Percentiles rank a stretch among this genome's conserved stretches.
Evolutionary conservation across 2,797 vertebrate genomes (phyloP).

Genomic region (Macroramphosus scolopax): DNA sequence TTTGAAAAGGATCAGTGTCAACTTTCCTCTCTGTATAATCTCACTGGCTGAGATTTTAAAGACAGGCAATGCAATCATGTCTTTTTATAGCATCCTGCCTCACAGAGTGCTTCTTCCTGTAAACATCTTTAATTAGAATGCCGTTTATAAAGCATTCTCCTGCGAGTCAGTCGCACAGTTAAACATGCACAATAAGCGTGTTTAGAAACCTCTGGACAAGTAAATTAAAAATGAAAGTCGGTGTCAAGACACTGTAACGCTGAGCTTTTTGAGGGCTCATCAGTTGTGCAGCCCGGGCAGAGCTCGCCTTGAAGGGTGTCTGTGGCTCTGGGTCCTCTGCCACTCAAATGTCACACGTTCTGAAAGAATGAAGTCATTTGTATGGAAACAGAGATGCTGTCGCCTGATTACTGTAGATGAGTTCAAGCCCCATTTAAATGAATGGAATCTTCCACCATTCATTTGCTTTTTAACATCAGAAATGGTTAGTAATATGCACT

Average conservation of each 20-base stretch:
- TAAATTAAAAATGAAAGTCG: conserved; percentile 23
- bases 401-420: conserved; percentile 1
- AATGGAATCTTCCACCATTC: no score
- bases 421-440: no score
- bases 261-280: conserved; percentile 21
- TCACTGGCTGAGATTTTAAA: conserved; percentile 1
- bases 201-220: conserved; percentile 5
- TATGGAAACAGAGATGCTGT: conserved; percentile 12
- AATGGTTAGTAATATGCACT: no score
- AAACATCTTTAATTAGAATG: conserved; percentile 1
- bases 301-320: conserved; percentile 28
- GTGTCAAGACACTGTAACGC: conserved; percentile 27
- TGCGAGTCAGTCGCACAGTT: no score
- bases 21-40: not conserved
- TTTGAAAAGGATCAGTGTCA: no score
- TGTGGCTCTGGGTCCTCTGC: conserved; percentile 19
- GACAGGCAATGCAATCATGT: no score
- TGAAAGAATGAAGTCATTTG: conserved; percentile 32
- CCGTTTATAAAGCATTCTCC: no score
- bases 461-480: no score
- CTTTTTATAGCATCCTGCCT: not conserved
- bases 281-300: conserved; percentile 12
- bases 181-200: conserved; percentile 21
- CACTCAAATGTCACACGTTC: conserved; percentile 39
- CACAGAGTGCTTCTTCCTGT: conserved; percentile 11